Percentiles rank a stretch among this genome's conserved stretches.
These are phyloP conservation scores for Pangasius larnaudii DNA, from an alignment of 2,797 vertebrate species.

Conservation along the genomic window DNA sequence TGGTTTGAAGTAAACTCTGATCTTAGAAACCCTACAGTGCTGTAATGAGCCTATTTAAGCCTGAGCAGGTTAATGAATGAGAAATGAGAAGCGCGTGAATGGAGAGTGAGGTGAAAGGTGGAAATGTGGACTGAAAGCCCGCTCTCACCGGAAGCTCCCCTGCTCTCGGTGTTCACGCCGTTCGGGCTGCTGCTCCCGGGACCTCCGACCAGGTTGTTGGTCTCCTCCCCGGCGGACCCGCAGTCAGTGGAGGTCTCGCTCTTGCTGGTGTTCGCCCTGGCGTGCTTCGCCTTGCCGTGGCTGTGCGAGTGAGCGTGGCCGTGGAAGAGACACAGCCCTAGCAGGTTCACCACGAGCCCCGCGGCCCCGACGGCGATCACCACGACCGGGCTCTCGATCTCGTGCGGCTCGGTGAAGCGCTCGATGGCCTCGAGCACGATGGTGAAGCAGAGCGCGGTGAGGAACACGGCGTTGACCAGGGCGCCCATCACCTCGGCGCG, in stretches of 20 bases:
- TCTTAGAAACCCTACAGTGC: background rate
- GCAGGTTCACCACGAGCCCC: slow-evolving; percentile 90
- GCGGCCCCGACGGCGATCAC: slow-evolving; percentile 87
- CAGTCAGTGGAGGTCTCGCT: slow-evolving; percentile 63
- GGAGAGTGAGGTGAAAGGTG: too few species aligned
- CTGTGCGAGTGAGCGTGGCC: slow-evolving; percentile 83
- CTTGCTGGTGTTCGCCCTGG: slow-evolving; percentile 67
- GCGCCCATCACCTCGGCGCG: slow-evolving; percentile 99
- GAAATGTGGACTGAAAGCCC: too few species aligned
- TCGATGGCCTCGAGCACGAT: slow-evolving; percentile 93
- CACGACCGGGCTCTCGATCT: slow-evolving; percentile 86
- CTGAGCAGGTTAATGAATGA: background rate
- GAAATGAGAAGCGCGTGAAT: too few species aligned
- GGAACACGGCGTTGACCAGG: slow-evolving; percentile 95
- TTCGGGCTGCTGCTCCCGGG: slow-evolving; percentile 73
- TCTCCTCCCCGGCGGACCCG: slow-evolving; percentile 82
- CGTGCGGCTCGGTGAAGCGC: slow-evolving; percentile 91
- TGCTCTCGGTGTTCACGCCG: background rate
- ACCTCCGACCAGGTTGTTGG: slow-evolving; percentile 89
- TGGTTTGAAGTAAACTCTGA: background rate
- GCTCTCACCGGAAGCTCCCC: slow-evolving; percentile 8
- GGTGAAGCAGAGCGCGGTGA: slow-evolving; percentile 96
- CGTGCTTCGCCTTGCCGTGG: slow-evolving; percentile 69
- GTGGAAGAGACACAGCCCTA: slow-evolving; percentile 91
- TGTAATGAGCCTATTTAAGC: background rate